A percentile compares a stretch with the other conserved stretches of the same genome.
Conservation (phyloP, 2,113 vertebrate species). For the Seriola quinqueradiata region DNA sequence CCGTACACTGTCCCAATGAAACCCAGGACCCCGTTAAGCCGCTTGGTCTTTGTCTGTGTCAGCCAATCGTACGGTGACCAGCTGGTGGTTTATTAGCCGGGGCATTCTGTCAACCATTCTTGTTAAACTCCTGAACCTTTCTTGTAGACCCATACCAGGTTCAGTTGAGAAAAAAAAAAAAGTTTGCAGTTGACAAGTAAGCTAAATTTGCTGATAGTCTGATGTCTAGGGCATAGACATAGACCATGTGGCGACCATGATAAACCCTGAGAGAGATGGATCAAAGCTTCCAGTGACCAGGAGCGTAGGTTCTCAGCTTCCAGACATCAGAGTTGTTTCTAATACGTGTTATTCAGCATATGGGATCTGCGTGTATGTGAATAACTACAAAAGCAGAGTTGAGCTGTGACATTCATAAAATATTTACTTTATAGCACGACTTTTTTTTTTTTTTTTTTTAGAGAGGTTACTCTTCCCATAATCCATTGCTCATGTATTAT, state of each 20-base stretch:
- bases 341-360: conserved; percentile 44
- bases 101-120: conserved; percentile 58
- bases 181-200: conserved; percentile 36
- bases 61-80: conserved; percentile 57
- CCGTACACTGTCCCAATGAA: conserved; percentile 53
- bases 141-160: conserved; percentile 17
- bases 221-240: conserved; percentile 23
- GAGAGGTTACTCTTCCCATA: conserved; percentile 23
- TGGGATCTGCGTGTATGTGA: conserved; percentile 52
- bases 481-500: conserved; percentile 61
- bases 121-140: conserved; percentile 74
- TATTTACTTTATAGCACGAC: conserved; percentile 56
- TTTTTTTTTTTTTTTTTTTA: conserved; percentile 60
- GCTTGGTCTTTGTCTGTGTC: conserved; percentile 49
- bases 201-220: conserved; percentile 47
- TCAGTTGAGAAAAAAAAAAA: conserved; percentile 8
- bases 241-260: conserved; percentile 59
- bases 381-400: conserved; percentile 64
- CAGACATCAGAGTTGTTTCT: conserved; percentile 41
- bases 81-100: conserved; percentile 74
- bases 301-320: conserved; percentile 22
- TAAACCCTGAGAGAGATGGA: conserved; percentile 38
- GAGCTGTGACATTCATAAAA: conserved; percentile 71
- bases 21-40: conserved; percentile 15
- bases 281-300: conserved; percentile 58